Percentiles rank a stretch among this genome's conserved stretches.
Evolutionary conservation across 2,888 invertebrate species (phyloP).

Genomic region (Phania funesta): DNA sequence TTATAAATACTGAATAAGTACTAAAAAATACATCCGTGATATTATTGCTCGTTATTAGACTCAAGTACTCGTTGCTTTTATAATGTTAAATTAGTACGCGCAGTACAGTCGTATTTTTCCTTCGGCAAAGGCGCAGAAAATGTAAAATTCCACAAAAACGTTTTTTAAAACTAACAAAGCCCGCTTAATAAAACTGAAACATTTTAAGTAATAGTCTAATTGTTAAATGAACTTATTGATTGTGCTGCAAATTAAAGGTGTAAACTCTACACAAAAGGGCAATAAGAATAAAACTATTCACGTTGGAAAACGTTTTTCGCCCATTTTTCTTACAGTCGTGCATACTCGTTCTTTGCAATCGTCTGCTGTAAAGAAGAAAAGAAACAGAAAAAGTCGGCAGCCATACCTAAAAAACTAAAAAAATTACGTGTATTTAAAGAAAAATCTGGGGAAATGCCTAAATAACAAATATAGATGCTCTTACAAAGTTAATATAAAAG

Average conservation of each 20-base stretch:
- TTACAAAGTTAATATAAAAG: background rate
- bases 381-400: conserved; percentile 63
- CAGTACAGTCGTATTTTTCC: conserved; percentile 66
- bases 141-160: conserved; percentile 35
- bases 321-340: conserved; percentile 65
- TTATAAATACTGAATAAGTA: no score
- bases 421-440: conserved; percentile 60
- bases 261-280: conserved; percentile 29
- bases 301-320: conserved; percentile 69
- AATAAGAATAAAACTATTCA: conserved; percentile 58
- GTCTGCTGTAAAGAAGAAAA: conserved; percentile 57
- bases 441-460: conserved; percentile 24
- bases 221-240: background rate
- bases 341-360: conserved; percentile 66
- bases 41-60: conserved; percentile 9
- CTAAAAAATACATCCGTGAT: conserved; percentile 15
- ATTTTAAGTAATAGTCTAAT: conserved; percentile 1
- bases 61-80: conserved; percentile 20
- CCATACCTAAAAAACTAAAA: conserved; percentile 68
- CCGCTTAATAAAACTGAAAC: conserved; percentile 8
- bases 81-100: conserved; percentile 42
- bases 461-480: background rate
- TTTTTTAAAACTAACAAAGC: conserved; percentile 21
- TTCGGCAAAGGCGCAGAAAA: conserved; percentile 62
- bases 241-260: background rate